Conservation (phyloP, 2,888 invertebrate genomes). For the Nyleta sp. region DNA sequence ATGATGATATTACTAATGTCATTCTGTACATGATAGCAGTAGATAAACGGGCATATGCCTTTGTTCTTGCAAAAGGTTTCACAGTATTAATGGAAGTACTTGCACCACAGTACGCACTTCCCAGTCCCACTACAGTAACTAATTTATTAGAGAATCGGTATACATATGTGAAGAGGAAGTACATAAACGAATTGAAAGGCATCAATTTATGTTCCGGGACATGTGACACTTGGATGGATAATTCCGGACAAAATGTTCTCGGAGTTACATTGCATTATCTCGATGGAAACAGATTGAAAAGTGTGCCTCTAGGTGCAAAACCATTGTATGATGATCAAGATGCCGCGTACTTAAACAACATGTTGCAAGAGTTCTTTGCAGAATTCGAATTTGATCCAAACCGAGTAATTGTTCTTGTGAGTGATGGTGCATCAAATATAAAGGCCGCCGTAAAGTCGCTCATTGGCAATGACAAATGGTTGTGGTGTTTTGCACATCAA, state of each 20-base stretch:
- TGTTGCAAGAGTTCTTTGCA: slow-evolving; percentile 2
- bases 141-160: slow-evolving; percentile 5
- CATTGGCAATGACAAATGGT: neutral
- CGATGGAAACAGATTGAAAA: neutral
- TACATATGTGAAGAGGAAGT: neutral
- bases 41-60: neutral
- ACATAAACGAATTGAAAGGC: neutral
- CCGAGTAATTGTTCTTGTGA: neutral
- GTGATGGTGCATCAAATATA: slow-evolving; percentile 3
- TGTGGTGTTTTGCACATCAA: slow-evolving; percentile 12
- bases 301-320: neutral
- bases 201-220: neutral
- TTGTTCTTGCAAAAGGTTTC: neutral
- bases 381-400: slow-evolving; percentile 1
- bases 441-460: neutral
- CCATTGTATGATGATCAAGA: slow-evolving; percentile 2
- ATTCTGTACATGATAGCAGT: slow-evolving; percentile 10
- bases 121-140: neutral
- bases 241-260: neutral
- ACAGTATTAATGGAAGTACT: neutral
- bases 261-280: slow-evolving; percentile 1
- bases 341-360: neutral
- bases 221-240: slow-evolving; percentile 9
- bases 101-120: neutral
- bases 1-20: slow-evolving; percentile 3